Evolutionary conservation across 1,140 invertebrate species (phyloP), one percentile per base, ranked within the genome.

Genomic region (Acromyrmex charruanus): DNA sequence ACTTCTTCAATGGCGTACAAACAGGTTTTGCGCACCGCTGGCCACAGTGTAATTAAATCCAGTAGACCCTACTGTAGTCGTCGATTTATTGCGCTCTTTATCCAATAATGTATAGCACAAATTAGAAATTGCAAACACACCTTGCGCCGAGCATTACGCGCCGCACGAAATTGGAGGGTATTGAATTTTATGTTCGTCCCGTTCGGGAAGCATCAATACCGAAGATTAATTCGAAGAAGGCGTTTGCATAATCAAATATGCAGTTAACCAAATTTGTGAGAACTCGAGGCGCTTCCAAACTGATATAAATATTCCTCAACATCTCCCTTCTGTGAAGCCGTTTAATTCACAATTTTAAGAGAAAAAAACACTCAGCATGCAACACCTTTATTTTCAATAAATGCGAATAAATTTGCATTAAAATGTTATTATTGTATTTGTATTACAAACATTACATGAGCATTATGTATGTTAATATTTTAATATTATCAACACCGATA

Each of bases 111-210:
- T 84, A 75, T 44, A 61, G 55, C 14, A 28, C 55, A 84, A 81
- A 84, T 84, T 84, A 84, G 80, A 84, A 84, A 84, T 84, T 82
- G 55, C 80, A 74, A 84, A 72, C 16, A 51, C 44, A 75, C 53
- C 3, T 31, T 31, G 35, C 35, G 63, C 21, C 10, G 3, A 80
- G 25, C 65, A 3, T 82, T 72, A 49, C 53, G 68, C 65, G 14
- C 49, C 77, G 65, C 66, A n/a, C 80, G n/a, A 84, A 74, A 84
- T 82, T 82, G 55, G 25, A 58, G 80, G 55, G 35, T 63, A 75
- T 75, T 82, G 53, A 84, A 84, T 51, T 84, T 84, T 84, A 72
- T 84, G 53, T 28, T 61, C 25, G 53, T 61, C 39, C 35, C 14
- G 49, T 68, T 68, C 18, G 25, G 0, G 39, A 5, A 2, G 7